Conservation (phyloP, 2,113 vertebrate genomes). For the Otocyon megalotis region DNA sequence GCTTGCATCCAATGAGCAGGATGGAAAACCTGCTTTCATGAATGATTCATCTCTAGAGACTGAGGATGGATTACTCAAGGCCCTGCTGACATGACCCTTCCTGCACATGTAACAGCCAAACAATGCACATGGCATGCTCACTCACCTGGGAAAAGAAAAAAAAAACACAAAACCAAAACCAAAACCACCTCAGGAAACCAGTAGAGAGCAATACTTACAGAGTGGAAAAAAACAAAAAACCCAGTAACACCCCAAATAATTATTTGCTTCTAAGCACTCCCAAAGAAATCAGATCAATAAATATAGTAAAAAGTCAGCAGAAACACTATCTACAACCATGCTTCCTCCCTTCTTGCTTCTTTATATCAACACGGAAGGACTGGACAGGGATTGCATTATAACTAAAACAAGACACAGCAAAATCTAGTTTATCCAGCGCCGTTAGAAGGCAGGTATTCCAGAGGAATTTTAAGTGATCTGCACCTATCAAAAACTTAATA, state of each 20-base stretch:
- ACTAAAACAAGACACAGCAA: neutral
- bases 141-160: neutral
- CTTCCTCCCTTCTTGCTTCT: neutral
- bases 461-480: neutral
- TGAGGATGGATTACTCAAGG: conserved; percentile 48
- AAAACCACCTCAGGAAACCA: neutral
- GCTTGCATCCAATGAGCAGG: neutral
- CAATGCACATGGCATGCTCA: neutral
- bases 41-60: conserved; percentile 63
- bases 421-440: neutral
- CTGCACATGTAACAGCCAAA: neutral
- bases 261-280: neutral
- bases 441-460: neutral
- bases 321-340: neutral
- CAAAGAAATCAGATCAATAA: neutral
- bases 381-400: neutral
- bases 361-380: neutral
- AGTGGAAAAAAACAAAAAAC: neutral
- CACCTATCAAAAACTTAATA: neutral
- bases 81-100: fast-evolving
- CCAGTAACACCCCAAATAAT: neutral
- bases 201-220: neutral
- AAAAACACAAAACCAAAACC: too few relatives aligned
- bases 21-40: conserved; percentile 48
- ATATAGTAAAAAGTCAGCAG: neutral